phyloP scores from a whole-genome alignment of 2,113 vertebrate genomes.

The Thalassoma bifasciatum region DNA sequence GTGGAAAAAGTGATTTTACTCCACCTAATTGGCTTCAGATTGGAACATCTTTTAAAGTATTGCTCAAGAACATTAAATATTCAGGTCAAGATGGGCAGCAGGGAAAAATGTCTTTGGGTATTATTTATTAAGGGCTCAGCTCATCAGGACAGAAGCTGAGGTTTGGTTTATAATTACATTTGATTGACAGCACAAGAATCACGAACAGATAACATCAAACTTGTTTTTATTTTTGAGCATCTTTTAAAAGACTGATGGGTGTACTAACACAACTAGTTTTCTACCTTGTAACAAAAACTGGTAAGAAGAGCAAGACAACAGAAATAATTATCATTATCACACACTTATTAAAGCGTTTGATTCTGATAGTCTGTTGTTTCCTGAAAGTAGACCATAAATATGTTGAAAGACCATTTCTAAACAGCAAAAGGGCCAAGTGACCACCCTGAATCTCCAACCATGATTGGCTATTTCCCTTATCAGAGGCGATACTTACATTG shows the following conservation, averaged over 20 bases:
- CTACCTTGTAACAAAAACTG: not conserved
- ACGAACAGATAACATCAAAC: not conserved
- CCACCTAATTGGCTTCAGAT: not conserved
- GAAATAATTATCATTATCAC: not conserved
- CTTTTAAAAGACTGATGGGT: not conserved
- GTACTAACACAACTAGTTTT: not conserved
- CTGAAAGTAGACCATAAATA: no score
- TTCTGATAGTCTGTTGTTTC: no score
- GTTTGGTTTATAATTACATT: not conserved
- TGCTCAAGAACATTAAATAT: constrained; percentile 3
- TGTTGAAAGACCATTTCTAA: no score
- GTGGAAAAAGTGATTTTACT: not conserved
- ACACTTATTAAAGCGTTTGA: no score
- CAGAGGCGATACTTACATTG: no score
- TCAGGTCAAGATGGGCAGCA: not conserved
- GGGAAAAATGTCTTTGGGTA: not conserved
- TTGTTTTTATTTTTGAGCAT: not conserved
- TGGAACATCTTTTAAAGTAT: not conserved
- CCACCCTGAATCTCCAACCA: no score
- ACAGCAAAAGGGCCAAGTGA: no score
- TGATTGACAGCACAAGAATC: not conserved
- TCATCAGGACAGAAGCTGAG: not conserved
- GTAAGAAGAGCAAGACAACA: not conserved
- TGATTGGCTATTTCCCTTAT: no score
- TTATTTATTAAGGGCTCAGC: not conserved